Base-by-base conservation (phyloP, 2,888 invertebrate species). In the Furcula furcula region DNA sequence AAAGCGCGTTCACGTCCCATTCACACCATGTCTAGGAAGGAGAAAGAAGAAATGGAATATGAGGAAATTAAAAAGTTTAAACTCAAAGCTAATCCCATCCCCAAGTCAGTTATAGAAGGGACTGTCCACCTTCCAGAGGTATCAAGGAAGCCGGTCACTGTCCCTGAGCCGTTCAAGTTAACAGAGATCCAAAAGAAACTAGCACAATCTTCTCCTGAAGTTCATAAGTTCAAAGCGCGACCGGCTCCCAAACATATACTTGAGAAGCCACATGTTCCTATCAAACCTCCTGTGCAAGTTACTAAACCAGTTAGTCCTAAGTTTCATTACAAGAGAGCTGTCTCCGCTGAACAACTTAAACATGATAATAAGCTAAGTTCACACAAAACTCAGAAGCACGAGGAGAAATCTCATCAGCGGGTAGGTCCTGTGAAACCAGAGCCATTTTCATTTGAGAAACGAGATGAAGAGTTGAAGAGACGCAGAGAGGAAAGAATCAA, bases 381-480 rank as follows among this genome's bases (percentile, higher is more conserved):
- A n/a, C n/a, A n/a, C n/a, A n/a, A 42, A 25, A 19, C 37, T 6
- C 55, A 64, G 4, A 72, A 74, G 47, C 29, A 36, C 22, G 39
- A 34, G 31, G 67, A 70, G 4, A 71, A 73, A 38, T 33, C 31
- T n/a, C 44, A 48, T n/a, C 58, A 52, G 3, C 64, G 76, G 20
- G 60, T 56, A 10, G 85, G 85, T 0, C 80, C 80, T 5, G 10
- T 81, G 0, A 63, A 64, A 30, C 75, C 76, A 3, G 80, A 80
- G 42, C 94, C 94, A 7, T 94, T 94, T 60, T 93, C 93, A 46
- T 95, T 95, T 78, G 93, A 93, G 38, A 82, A 90, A 34, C 74
- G 93, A 7, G 91, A 94, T 66, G 91, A 91, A 58, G 76, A 89
- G 35, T 55, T 91, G 14, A 78, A 85, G 31, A 79, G 83, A 23